A percentile compares a stretch with the other conserved stretches of the same genome.
phyloP scores from a whole-genome alignment of 2,113 vertebrate species.

The Mugil cephalus region DNA sequence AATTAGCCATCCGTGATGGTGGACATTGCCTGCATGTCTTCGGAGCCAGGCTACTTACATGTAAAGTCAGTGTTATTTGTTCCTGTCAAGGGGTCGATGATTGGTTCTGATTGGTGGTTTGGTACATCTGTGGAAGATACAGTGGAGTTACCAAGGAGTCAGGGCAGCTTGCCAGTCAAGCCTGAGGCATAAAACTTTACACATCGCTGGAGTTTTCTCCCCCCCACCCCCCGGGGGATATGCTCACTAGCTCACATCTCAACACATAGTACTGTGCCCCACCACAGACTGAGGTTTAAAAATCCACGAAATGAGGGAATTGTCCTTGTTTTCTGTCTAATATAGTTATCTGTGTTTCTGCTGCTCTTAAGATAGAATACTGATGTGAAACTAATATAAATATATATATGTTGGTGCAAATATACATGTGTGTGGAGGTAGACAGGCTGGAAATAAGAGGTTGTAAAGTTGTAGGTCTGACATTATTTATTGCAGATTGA shows the following conservation, averaged over 20 bases:
- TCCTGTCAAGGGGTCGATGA: conserved; percentile 65
- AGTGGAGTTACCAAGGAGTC: conserved; percentile 82
- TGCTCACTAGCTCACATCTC: conserved; percentile 77
- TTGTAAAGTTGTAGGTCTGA: conserved; percentile 41
- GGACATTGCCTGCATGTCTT: conserved; percentile 81
- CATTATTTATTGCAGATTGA: conserved; percentile 37
- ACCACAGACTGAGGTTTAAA: conserved; percentile 74
- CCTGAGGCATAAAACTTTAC: conserved; percentile 65
- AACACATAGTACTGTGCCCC: conserved; percentile 76
- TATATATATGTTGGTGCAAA: conserved; percentile 63
- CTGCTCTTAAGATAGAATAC: conserved; percentile 67
- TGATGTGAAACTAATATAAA: conserved; percentile 61
- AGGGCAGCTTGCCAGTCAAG: conserved; percentile 79
- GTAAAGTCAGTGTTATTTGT: conserved; percentile 71
- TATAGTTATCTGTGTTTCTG: conserved; percentile 64
- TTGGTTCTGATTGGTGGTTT: conserved; percentile 79
- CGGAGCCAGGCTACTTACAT: conserved; percentile 71
- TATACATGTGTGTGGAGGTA: conserved; percentile 54
- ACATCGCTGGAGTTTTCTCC: conserved; percentile 56
- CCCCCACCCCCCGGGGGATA: conserved; percentile 57
- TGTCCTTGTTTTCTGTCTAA: conserved; percentile 72
- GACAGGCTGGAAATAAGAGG: conserved; percentile 45
- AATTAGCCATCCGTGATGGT: conserved; percentile 78
- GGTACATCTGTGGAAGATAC: conserved; percentile 86
- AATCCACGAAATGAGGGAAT: conserved; percentile 71